Percentiles rank a stretch among this genome's conserved stretches.
These are phyloP conservation scores for Tenthredo amoena DNA, from an alignment of 2,888 invertebrate species.

Conservation along the genomic window DNA sequence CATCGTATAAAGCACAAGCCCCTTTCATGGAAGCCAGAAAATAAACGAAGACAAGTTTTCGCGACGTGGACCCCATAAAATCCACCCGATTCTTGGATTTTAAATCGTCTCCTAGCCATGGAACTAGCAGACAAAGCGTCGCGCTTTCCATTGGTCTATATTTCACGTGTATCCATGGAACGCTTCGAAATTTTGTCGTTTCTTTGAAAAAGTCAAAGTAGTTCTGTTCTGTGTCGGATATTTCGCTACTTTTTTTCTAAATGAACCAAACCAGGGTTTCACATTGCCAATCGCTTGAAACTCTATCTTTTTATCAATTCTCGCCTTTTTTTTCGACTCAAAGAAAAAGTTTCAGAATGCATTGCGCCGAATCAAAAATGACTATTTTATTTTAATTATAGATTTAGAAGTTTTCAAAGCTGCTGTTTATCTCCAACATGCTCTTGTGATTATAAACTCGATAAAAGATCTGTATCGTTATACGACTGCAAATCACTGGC, in stretches of 20 bases:
- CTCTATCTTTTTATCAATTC: background rate
- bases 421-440: background rate
- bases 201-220: background rate
- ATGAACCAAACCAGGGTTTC: background rate
- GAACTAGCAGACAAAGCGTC: background rate
- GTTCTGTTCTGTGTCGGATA: background rate
- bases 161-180: conserved; percentile 28
- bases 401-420: background rate
- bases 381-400: background rate
- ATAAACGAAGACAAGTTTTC: conserved; percentile 33
- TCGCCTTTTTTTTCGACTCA: background rate
- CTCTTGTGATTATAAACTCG: background rate
- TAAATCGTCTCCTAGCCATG: background rate
- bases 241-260: background rate
- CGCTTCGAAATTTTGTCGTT: background rate
- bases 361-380: background rate
- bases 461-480: background rate
- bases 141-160: conserved; percentile 36
- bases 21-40: background rate
- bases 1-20: background rate
- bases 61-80: background rate
- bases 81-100: background rate
- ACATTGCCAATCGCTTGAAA: background rate
- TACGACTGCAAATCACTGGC: background rate
- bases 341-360: background rate